These are phyloP conservation scores for Chrysoperla carnea DNA, from an alignment of 1,140 invertebrate species.

Conservation along the genomic window DNA sequence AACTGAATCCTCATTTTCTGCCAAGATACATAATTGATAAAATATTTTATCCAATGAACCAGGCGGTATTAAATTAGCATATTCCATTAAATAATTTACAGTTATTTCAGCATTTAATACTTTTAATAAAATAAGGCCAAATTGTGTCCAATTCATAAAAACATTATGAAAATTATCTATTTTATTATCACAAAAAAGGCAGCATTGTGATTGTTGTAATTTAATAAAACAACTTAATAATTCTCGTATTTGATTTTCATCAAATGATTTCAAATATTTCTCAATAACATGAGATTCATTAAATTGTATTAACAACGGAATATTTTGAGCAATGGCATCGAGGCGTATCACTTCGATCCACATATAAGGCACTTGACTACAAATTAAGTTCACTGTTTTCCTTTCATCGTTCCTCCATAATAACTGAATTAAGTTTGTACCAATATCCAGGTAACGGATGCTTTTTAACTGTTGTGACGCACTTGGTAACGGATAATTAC, in stretches of 20 bases:
- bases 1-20: no score
- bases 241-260: constrained; percentile 18
- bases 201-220: constrained; percentile 17
- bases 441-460: constrained; percentile 5
- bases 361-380: constrained; percentile 13
- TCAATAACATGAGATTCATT: constrained; percentile 12
- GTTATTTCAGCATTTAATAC: constrained; percentile 16
- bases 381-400: constrained; percentile 5
- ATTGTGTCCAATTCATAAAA: constrained; percentile 17
- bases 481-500: constrained; percentile 17
- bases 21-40: constrained; percentile 16
- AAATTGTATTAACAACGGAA: constrained; percentile 16
- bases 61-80: constrained; percentile 18
- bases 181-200: constrained; percentile 16
- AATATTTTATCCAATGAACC: constrained; percentile 16
- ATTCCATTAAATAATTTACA: constrained; percentile 15
- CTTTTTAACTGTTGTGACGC: constrained; percentile 4
- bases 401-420: constrained; percentile 8
- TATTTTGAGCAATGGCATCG: constrained; percentile 5
- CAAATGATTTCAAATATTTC: constrained; percentile 9
- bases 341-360: constrained; percentile 9
- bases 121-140: constrained; percentile 17
- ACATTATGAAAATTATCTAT: constrained; percentile 9
- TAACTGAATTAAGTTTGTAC: constrained; percentile 7
- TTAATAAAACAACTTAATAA: constrained; percentile 11